Evolutionary conservation across 2,888 invertebrate species (phyloP).

Genomic region (Phasia obesa): DNA sequence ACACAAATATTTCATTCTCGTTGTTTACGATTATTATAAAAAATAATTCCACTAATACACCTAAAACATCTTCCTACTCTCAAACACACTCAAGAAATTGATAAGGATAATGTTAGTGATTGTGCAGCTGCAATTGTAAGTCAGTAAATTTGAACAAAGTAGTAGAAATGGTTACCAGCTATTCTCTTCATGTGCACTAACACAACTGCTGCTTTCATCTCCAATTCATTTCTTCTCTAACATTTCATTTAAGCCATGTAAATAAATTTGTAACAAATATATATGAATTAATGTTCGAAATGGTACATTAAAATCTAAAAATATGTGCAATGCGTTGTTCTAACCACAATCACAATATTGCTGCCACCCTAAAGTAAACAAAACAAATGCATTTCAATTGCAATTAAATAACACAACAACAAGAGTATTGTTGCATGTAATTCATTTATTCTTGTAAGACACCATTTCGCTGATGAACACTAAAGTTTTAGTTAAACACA

Average conservation of each 20-base stretch:
- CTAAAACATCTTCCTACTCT: neutral
- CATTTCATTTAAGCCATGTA: neutral
- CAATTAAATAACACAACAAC: conserved; percentile 55
- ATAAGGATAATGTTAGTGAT: neutral
- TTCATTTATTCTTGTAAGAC: conserved; percentile 32
- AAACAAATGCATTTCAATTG: conserved; percentile 62
- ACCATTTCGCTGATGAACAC: conserved; percentile 13
- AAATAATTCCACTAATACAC: conserved; percentile 11
- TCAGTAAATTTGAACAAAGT: neutral
- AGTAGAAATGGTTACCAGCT: too few relatives aligned
- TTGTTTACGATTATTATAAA: conserved; percentile 32
- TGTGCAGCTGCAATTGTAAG: neutral
- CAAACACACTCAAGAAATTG: neutral
- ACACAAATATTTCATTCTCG: conserved; percentile 20
- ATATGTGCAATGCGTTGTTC: neutral
- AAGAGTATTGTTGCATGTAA: conserved; percentile 20
- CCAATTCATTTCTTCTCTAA: neutral
- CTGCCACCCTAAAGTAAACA: conserved; percentile 33
- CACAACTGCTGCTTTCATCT: neutral
- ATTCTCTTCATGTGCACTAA: neutral
- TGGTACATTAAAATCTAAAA: too few relatives aligned
- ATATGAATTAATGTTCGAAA: neutral
- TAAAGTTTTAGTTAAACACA: too few relatives aligned
- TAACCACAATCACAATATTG: conserved; percentile 50
- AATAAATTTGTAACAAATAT: neutral